phyloP scores from a whole-genome alignment of 2,113 vertebrate genomes.

The rat (Rattus norvegicus) region DNA sequence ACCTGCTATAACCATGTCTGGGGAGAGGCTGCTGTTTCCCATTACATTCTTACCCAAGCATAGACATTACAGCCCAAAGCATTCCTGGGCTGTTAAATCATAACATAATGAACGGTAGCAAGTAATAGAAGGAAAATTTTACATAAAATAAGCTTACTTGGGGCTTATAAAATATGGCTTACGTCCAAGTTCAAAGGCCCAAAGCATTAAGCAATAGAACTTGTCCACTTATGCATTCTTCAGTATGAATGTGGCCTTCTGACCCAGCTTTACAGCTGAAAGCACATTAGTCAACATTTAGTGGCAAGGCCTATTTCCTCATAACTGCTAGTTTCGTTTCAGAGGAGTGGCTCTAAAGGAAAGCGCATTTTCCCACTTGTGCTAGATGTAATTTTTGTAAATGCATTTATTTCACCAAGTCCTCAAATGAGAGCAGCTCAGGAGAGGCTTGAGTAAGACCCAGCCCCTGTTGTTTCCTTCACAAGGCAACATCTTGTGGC shows the following conservation, averaged over 20 bases:
- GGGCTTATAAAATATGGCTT: constrained; percentile 45
- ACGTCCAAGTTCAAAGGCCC: constrained; percentile 23
- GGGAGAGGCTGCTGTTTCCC: not conserved
- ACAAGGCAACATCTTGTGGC: not conserved
- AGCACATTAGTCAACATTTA: constrained; percentile 31
- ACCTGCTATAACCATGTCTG: not conserved
- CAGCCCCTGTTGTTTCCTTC: not conserved
- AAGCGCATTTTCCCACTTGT: constrained; percentile 50
- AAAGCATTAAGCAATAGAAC: constrained; percentile 20
- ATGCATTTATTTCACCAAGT: not conserved
- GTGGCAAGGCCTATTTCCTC: constrained; percentile 49
- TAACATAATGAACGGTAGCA: not conserved
- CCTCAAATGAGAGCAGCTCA: not conserved
- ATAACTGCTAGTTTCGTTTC: constrained; percentile 20
- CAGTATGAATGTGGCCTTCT: constrained; percentile 18
- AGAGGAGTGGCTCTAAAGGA: constrained; percentile 36
- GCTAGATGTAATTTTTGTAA: constrained; percentile 43
- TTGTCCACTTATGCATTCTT: constrained; percentile 36
- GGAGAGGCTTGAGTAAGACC: not conserved
- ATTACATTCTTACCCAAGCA: constrained; percentile 34
- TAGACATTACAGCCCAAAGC: not conserved
- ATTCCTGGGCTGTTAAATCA: not conserved
- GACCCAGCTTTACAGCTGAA: constrained; percentile 40
- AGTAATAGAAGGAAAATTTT: constrained; percentile 16
- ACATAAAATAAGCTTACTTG: constrained; percentile 38